These are phyloP conservation scores for Sakesphorus luctuosus DNA, from an alignment of 2,113 vertebrate species.

Conservation along the genomic window DNA sequence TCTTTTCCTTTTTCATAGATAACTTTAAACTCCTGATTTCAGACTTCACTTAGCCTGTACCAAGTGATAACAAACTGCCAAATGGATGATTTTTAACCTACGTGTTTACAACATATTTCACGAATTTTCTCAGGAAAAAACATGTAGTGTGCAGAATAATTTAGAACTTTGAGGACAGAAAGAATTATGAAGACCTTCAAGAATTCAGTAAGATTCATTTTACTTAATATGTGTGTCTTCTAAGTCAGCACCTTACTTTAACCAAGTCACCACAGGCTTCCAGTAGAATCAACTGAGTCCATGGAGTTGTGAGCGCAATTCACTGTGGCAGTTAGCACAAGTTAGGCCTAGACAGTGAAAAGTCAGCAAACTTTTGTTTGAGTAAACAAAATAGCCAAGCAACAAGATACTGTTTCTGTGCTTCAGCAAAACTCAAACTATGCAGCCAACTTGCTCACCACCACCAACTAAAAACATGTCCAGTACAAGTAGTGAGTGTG, in stretches of 20 bases:
- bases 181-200: not conserved
- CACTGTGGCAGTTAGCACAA: not conserved
- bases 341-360: not conserved
- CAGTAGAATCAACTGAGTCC: not conserved
- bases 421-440: not conserved
- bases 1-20: not conserved
- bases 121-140: not conserved
- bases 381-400: not conserved
- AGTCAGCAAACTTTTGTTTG: not conserved
- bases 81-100: not conserved
- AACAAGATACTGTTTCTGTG: not conserved
- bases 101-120: not conserved
- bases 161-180: not conserved
- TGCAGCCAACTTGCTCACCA: not conserved
- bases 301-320: not conserved
- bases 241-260: not conserved
- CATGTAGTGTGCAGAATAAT: fast-evolving
- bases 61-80: not conserved
- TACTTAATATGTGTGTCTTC: not conserved
- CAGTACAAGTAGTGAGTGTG: not conserved
- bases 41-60: not conserved
- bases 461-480: not conserved
- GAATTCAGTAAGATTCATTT: not conserved
- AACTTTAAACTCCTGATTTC: not conserved
- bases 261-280: not conserved